These are phyloP conservation scores for Callaeas wilsoni DNA, from an alignment of 2,113 vertebrate genomes.

Conservation along the genomic window DNA sequence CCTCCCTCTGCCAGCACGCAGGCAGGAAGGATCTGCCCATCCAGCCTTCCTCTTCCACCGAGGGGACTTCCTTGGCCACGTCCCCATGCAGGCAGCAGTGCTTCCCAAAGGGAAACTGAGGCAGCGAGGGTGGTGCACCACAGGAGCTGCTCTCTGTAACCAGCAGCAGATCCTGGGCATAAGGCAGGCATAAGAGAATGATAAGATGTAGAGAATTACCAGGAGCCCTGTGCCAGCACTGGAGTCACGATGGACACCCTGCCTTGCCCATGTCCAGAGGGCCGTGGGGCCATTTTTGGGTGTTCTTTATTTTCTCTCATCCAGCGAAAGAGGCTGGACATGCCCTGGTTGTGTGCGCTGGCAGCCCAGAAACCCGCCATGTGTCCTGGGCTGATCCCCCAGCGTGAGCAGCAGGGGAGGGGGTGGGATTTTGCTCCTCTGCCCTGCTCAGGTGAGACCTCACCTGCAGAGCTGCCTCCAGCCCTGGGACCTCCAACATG, in stretches of 20 bases:
- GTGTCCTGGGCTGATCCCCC: neutral
- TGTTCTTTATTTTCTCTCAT: neutral
- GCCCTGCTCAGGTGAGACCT: neutral
- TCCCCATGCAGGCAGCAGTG: accelerated
- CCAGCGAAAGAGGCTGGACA: neutral
- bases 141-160: neutral
- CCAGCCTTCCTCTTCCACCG: neutral
- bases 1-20: accelerated
- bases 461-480: neutral
- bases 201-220: no score
- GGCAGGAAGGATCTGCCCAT: neutral
- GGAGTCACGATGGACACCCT: neutral
- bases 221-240: neutral
- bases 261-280: no score
- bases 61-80: neutral
- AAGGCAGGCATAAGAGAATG: neutral
- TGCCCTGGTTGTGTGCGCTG: neutral
- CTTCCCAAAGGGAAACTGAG: neutral
- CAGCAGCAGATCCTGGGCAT: accelerated
- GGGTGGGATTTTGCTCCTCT: neutral
- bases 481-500: neutral
- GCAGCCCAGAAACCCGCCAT: neutral
- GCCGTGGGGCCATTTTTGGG: accelerated
- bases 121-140: neutral
- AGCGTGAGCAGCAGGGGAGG: accelerated